A percentile compares a stretch with the other conserved stretches of the same genome.
Evolutionary conservation across 2,888 invertebrate species (phyloP).

Genomic region (Eupithecia inturbata): DNA sequence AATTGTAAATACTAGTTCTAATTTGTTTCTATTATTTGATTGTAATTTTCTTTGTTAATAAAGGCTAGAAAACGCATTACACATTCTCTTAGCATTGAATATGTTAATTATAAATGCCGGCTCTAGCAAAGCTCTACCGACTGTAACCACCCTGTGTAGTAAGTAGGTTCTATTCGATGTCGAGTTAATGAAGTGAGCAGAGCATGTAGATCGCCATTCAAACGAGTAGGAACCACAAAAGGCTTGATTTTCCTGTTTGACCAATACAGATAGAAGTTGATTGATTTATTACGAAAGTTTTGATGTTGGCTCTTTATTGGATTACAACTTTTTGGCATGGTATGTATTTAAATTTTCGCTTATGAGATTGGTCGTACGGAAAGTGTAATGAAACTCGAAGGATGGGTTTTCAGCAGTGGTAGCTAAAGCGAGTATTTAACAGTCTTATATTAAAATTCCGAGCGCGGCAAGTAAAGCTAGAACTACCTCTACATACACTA

Average conservation of each 20-base stretch:
- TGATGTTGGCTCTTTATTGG: neutral
- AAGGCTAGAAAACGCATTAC: too few relatives aligned
- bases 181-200: neutral
- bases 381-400: neutral
- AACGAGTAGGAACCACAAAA: neutral
- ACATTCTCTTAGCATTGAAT: neutral
- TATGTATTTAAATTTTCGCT: neutral
- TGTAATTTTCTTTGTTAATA: too few relatives aligned
- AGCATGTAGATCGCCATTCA: slow-evolving; percentile 5
- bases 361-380: neutral
- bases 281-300: neutral
- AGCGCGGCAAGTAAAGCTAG: neutral
- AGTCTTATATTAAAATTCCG: neutral
- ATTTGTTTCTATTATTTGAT: too few relatives aligned
- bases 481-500: neutral
- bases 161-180: neutral
- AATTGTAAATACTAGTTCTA: too few relatives aligned
- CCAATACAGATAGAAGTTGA: neutral
- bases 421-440: neutral
- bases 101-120: neutral
- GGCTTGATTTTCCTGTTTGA: neutral
- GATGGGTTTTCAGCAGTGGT: neutral
- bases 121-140: neutral
- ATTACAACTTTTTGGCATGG: neutral
- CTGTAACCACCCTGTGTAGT: neutral